Evolutionary conservation across 2,797 vertebrate species (phyloP), one percentile per base, ranked within the genome.

Genomic region (Anableps anableps): DNA sequence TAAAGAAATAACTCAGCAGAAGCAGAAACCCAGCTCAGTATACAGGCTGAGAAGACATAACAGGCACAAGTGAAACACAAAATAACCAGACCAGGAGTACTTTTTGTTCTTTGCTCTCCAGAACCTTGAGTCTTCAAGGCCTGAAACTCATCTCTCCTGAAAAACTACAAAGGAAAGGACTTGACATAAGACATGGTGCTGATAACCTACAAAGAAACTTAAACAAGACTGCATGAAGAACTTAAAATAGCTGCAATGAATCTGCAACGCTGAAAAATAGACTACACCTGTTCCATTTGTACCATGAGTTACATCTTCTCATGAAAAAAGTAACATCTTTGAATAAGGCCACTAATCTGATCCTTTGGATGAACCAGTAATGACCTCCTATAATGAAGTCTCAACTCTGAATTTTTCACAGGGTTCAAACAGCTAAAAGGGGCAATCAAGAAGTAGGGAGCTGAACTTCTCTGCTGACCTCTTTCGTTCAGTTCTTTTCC

Each of bases 311-410:
- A 66, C 34, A 38, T 38, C 34, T 66, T 36, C 31, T 34, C 14
- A 38, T 10, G 19, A 66, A 38, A 66, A 23, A 23, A 34, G 17
- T 19, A 3, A 16, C 14, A 14, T 62, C 31, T 34, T 62, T 16
- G 29, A 34, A 13, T 55, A 89, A 94, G 93, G 92, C 87, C 75
- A 82, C 84, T 85, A 89, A 91, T 90, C 88, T 47, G 83, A 90
- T 88, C 88, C 85, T 85, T 66, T 47, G 76, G 80, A 83, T 81
- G 89, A 89, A 88, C 82, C 11, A 43, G 89, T 90, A 92, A 95
- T 94, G 89, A 93, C 88, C 89, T 93, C 89, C 86, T 87, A 92
- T 93, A 92, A 94, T 94, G 83, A 95, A 89, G 92, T 91, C 92
- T 89, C 93, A 91, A 94, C 91, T 89, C 92, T 70, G 53, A 50